These are phyloP conservation scores for Noctua janthe DNA, from an alignment of 2,888 invertebrate species.

Conservation along the genomic window DNA sequence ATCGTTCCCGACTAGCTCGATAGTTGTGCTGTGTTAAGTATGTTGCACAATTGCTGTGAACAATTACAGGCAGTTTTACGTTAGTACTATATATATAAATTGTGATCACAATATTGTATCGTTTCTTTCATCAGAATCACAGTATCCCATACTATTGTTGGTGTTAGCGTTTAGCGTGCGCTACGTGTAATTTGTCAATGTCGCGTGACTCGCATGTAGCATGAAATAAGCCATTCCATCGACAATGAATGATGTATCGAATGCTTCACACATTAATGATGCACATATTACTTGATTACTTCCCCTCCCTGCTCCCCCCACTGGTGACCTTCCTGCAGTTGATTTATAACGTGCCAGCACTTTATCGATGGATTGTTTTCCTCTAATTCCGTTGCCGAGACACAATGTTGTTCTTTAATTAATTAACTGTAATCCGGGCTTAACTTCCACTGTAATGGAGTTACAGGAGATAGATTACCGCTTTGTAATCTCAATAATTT, in stretches of 20 bases:
- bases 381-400: slow-evolving; percentile 22
- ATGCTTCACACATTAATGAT: background rate
- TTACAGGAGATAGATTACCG: background rate
- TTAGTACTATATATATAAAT: background rate
- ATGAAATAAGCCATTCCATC: background rate
- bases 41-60: background rate
- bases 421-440: slow-evolving; percentile 31
- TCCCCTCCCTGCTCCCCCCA: too few relatives aligned
- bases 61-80: background rate
- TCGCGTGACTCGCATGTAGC: background rate
- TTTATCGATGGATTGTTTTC: slow-evolving; percentile 40
- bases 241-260: background rate
- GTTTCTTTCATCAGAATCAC: background rate
- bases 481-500: slow-evolving; percentile 14
- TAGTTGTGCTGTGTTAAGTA: background rate
- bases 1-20: background rate
- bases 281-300: background rate
- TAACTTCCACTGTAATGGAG: slow-evolving; percentile 4
- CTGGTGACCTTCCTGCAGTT: slow-evolving; percentile 6
- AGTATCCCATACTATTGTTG: background rate
- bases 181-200: background rate
- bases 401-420: slow-evolving; percentile 43
- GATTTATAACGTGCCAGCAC: slow-evolving; percentile 9
- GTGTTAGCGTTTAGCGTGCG: background rate
- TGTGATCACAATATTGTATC: background rate